Conservation (phyloP, 2,113 vertebrate species). For the Desmodus rotundus region DNA sequence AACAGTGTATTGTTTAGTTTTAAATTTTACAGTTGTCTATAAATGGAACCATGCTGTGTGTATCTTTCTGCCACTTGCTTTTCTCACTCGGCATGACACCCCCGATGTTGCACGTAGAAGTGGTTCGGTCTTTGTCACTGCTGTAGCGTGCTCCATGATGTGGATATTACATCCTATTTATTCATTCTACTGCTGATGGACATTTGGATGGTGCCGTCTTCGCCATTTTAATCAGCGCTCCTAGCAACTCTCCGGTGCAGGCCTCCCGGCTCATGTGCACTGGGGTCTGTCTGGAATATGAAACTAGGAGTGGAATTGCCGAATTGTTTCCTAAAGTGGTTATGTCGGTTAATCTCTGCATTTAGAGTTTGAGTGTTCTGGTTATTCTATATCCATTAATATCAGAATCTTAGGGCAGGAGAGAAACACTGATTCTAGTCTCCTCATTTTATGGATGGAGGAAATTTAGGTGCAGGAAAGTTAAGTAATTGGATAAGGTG, state of each 20-base stretch:
- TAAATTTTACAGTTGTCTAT: neutral
- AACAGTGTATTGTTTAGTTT: neutral
- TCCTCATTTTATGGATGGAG: neutral
- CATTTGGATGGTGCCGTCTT: neutral
- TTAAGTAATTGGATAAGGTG: neutral
- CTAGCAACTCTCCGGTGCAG: neutral
- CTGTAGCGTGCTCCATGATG: neutral
- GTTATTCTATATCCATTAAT: neutral
- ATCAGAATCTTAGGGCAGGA: neutral
- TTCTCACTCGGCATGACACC: neutral
- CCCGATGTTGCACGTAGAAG: fast-evolving
- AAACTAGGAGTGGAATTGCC: neutral
- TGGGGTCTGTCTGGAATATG: neutral
- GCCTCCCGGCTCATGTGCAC: neutral
- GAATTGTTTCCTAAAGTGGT: neutral
- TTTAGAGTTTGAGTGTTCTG: neutral
- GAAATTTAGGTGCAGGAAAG: neutral
- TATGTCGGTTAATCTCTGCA: neutral
- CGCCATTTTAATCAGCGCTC: neutral
- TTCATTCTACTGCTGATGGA: neutral
- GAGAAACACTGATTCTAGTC: neutral
- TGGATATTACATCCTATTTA: neutral
- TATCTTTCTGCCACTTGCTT: neutral
- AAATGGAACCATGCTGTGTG: neutral
- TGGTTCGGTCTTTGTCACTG: neutral